Evolutionary conservation across 2,888 invertebrate genomes (phyloP), one percentile per base, ranked within the genome.

Genomic region (Coronaproctus castanopsis): DNA sequence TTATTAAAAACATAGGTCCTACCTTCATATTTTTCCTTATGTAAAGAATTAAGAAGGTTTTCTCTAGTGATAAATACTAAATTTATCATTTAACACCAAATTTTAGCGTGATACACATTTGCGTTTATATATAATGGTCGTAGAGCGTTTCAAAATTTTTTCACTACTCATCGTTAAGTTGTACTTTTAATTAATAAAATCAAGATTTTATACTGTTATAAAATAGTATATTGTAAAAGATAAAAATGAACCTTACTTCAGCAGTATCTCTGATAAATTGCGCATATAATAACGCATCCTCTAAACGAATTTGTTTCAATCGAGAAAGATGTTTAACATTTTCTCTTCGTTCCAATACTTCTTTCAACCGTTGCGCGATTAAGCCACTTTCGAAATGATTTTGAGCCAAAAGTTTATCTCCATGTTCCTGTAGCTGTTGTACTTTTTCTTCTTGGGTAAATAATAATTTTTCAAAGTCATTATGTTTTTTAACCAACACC

Each of bases 251-350:
- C 5, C 36, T 61, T 64, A 73, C 74, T 71, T 95, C 95, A 2
- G 82, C 84, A 5, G 90, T 89, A 72, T 96, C 95, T 36, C 93
- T 78, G 24, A 87, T 81, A 74, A 96, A 96, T 73, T 91, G 89
- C 0, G 90, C 87, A 67, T 90, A 85, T 2, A 91, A 76, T 21
- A 90, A 74, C 0, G 85, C 82, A 63, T 88, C 86, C 36, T 78
- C 80, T n/a, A 97, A 74, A 62, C 79, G 78, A 55, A 76, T 76
- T 61, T 81, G 80, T 14, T 87, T 81, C 0, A 76, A 74, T 0
- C 76, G 77, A 64, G 87, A 83, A 36, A 84, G 70, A 59, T 80
- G 80, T 70, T 83, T 80, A 10, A 87, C 75, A 71, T 78, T 74
- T 0, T 67, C 68, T 61, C 91, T 77, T 62, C 86, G 78, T 10